Evolutionary conservation across 2,888 invertebrate species (phyloP), one percentile per base, ranked within the genome.

Genomic region (Tupiocoris notatus): DNA sequence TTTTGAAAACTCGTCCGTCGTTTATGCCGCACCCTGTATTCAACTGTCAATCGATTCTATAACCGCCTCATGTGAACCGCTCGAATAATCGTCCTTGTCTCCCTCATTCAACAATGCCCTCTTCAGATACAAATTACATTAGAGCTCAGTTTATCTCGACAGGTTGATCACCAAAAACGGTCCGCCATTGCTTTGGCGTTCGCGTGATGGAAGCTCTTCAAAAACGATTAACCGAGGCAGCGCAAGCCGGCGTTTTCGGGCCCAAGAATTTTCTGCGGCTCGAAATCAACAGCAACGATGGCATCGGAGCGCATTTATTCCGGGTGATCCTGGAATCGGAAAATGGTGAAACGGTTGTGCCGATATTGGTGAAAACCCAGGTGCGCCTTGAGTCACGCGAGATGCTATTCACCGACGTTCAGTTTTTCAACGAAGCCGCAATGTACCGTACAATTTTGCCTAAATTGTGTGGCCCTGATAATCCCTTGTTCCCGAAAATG

Each of bases 371-470:
- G 20, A 80, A 80, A 77, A 63, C 63, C 1, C 78, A 78, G 56
- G 20, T 56, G 6, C 20, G 12, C 3, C 3, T 7, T 12, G 16
- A 12, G 0, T 12, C 59, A 0, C 2, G 22, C 12, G 54, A 68
- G n/a, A 12, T 9, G 1, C 64, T 70, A 23, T 74, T 77, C 22
- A 64, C 17, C 21, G 39, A 64, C 6, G 20, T 23, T 0, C 79
- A 79, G 64, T 81, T 81, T 23, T 62, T 77, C 59, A 80, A 79
- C 20, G 80, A 81, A 63, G 67, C 78, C 9, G 0, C 58, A 0
- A 77, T 79, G 75, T 81, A 81, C 71, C 67, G 65, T 7, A 63
- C 75, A 6, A 58, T 81, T 1, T 63, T 81, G 9, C 81, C 80
- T 6, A 61, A 65, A 7, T 12, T 81, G 0, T 71, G 78, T 2